Evolutionary conservation across 2,113 vertebrate genomes (phyloP), one percentile per base, ranked within the genome.

Genomic region (Paradoxurus hermaphroditus): DNA sequence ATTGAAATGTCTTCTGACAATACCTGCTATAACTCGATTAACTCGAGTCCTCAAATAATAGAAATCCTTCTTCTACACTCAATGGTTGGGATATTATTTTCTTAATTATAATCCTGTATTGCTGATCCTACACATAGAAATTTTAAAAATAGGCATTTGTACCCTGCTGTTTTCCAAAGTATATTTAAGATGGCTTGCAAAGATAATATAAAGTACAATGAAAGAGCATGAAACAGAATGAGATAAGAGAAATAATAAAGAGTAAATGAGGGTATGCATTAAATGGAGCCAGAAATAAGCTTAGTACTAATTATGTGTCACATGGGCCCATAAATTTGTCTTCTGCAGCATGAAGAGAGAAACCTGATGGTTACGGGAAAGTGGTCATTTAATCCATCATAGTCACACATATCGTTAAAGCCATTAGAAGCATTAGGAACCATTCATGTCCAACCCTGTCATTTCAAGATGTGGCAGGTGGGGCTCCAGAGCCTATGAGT

Each of bases 381-480:
- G 68, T 56, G 83, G 31, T 67, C 62, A n/a, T 78, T 95, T 77
- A 78, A 68, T 70, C 92, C 51, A 53, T 90, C 79, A 59, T 9
- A 84, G 94, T 95, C 96, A 90, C 84, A 79, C 63, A 25, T 59
- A n/a, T 46, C 25, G 4, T 95, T 89, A 95, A 91, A 94, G 62
- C 56, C 94, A 86, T 93, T 67, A 86, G 81, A 67, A 86, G 51
- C 86, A 68, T 93, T 77, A 89, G 49, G 86, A 95, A 75, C 79
- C 84, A 93, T 27, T 79, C 73, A 11, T 0, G 13, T 92, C 90
- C 81, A 92, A 65, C 44, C 90, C 85, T 92, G 56, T 90, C 84
- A 94, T 90, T 96, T 97, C 92, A 95, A 31, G 49, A 94, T 39
- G 62, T 81, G 87, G 41, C 84, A 87, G 92, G 53, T 59, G 83